Conservation (phyloP, 53 echinoderm and acorn worm species). For the Mesocentrotus franciscanus region DNA sequence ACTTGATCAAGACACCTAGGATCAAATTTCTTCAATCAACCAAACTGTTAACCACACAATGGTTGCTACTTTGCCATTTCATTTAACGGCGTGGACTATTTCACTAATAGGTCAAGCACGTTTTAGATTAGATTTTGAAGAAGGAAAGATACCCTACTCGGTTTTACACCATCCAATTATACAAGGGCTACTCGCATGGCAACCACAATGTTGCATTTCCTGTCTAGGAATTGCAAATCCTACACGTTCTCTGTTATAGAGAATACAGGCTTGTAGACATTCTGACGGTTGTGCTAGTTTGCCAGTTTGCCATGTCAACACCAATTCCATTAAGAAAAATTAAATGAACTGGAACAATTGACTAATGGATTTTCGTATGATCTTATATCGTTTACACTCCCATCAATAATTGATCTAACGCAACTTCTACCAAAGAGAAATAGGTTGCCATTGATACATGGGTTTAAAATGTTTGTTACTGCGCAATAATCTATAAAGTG, state of each 20-base stretch:
- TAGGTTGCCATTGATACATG: background rate
- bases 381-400: background rate
- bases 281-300: no score
- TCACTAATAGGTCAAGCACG: background rate
- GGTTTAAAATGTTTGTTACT: background rate
- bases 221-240: background rate
- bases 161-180: constrained; percentile 17
- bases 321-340: no score
- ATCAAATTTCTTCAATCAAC: constrained; percentile 31
- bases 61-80: background rate
- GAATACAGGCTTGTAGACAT: no score
- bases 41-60: background rate
- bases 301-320: no score
- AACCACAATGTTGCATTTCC: background rate
- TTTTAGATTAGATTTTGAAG: background rate
- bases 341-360: no score
- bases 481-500: constrained; percentile 8
- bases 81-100: background rate
- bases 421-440: background rate
- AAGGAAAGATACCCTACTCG: background rate
- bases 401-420: background rate
- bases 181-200: background rate
- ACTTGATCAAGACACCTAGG: background rate
- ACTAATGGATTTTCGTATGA: no score
- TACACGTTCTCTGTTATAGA: no score